A percentile compares a stretch with the other conserved stretches of the same genome.
These are phyloP conservation scores for Terrapene triunguis DNA, from an alignment of 2,113 vertebrate genomes.

Conservation along the genomic window DNA sequence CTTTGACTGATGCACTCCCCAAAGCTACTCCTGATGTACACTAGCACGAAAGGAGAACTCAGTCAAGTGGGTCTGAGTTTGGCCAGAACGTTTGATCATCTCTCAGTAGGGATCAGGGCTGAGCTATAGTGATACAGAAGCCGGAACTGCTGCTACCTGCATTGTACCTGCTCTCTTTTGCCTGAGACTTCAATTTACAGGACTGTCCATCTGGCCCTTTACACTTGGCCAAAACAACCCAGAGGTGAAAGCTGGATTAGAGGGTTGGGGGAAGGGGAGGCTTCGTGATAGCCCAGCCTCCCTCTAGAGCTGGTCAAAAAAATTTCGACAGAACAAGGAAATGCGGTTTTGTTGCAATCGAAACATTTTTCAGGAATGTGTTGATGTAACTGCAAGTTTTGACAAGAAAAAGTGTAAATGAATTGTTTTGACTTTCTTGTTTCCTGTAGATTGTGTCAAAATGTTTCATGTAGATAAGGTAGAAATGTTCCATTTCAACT, in stretches of 20 bases:
- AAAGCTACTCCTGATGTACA: too few species aligned
- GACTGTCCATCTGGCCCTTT: background rate
- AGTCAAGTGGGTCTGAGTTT: too few species aligned
- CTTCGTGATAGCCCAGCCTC: background rate
- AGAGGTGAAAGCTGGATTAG: background rate
- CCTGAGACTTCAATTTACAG: background rate
- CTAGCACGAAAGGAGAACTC: too few species aligned
- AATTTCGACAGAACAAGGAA: background rate
- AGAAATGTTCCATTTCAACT: background rate
- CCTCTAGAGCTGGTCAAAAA: background rate
- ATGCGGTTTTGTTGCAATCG: background rate
- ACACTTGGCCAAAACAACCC: background rate
- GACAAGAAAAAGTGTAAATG: background rate
- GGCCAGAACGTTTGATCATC: too few species aligned
- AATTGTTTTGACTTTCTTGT: background rate
- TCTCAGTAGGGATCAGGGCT: background rate
- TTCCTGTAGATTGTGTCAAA: background rate
- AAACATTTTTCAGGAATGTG: background rate
- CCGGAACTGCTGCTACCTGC: background rate
- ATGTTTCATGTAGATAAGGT: background rate
- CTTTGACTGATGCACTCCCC: too few species aligned
- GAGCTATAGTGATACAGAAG: background rate
- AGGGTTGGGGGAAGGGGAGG: background rate
- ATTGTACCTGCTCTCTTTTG: background rate
- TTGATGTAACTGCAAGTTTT: background rate